A percentile compares a stretch with the other conserved stretches of the same genome.
These are phyloP conservation scores for Leptinotarsa peninsularis DNA, from an alignment of 2,888 invertebrate species.

Conservation along the genomic window DNA sequence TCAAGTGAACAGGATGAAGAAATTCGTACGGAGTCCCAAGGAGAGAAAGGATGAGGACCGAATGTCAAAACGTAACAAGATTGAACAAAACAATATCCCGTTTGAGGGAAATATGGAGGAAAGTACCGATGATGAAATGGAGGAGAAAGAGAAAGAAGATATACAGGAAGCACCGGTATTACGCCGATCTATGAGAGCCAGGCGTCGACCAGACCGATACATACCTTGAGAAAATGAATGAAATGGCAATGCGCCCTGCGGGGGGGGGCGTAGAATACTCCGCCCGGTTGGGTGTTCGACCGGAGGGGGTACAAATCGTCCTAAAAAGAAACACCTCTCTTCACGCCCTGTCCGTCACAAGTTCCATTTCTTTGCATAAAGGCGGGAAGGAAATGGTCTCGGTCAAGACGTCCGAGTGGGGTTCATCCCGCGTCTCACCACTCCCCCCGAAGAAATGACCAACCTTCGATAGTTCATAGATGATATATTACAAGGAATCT, in stretches of 20 bases:
- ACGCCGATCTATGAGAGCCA: background rate
- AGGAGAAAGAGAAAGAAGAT: background rate
- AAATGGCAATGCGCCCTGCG: background rate
- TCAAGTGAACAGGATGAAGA: conserved; percentile 28
- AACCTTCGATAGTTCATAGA: background rate
- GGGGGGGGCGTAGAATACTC: background rate
- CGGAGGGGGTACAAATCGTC: background rate
- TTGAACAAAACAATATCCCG: background rate
- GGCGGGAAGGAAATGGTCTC: no score
- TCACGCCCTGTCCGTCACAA: background rate
- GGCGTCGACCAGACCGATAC: background rate
- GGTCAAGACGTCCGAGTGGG: background rate
- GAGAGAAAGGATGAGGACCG: background rate
- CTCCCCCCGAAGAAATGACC: background rate
- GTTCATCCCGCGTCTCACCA: background rate
- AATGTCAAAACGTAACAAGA: background rate
- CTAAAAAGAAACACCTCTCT: background rate
- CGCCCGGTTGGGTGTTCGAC: background rate
- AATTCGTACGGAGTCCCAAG: background rate
- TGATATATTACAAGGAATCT: background rate
- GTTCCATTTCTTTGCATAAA: background rate
- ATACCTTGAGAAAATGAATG: background rate
- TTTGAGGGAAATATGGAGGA: background rate
- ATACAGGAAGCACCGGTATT: background rate
- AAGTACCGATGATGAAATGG: background rate